Base-by-base conservation (phyloP, 2,797 vertebrate species). In the Pangasius larnaudii region DNA sequence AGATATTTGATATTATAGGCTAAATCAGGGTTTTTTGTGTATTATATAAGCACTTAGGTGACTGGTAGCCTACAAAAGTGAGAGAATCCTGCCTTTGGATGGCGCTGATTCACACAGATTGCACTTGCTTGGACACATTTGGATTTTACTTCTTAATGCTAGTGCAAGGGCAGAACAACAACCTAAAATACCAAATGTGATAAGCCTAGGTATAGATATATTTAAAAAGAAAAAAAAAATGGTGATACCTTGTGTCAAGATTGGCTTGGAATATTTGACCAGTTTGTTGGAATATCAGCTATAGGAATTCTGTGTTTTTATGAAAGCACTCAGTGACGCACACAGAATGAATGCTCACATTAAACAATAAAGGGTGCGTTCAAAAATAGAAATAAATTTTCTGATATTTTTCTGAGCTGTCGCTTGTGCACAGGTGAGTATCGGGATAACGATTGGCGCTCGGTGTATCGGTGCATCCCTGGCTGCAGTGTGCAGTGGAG, bases 401-500 rank as follows among this genome's bases (percentile, higher is more conserved):
- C 16, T 6, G 24, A 8, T 39, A 18, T 24, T 49, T 84, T 24
- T 33, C 1, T 36, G n/a, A 69, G 61, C 46, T 33, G 82, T 14
- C 6, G 56, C 36, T 77, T 42, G n/a, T 49, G 72, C 42, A 65
- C 72, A 24, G 75, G 24, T 86, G 33, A 69, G 30, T 86, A 86
- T 86, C 75, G 85, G 18, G 75, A 46, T 80, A 58, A 13, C 22
- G 56, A 65, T 65, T 36, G 33, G 33, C 61, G 11, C 19, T 67
- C 85, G 85, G 85, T 86, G 46, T 86, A 79, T 69, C 82, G 61
- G 75, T 69, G 75, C 85, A 56, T 53, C 75, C 30, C 22, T 69
- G 84, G 84, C 53, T 85, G 85, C 75, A 80, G 74, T 78, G 85
- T 86, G 74, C 85, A 27, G 85, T 69, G 82, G 63, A 95, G 96